Percentiles rank a stretch among this genome's conserved stretches.
Conservation (phyloP, 2,797 vertebrate species). For the Coranthus polyacanthus region DNA sequence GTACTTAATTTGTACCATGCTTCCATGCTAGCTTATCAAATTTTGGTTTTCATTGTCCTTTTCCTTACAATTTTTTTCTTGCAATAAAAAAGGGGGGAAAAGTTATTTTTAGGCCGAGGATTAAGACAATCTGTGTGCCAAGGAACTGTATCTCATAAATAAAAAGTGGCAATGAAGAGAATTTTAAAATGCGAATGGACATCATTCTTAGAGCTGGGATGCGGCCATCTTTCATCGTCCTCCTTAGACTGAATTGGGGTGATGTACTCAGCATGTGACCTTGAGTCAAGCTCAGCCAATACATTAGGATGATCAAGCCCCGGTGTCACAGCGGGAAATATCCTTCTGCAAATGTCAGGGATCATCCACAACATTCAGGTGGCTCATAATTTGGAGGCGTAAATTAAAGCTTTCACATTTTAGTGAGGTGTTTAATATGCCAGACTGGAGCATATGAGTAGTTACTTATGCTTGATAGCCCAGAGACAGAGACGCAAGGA, state of each 20-base stretch:
- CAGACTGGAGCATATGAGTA: conserved; percentile 42
- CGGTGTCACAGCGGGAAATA: conserved; percentile 51
- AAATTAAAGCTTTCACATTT: conserved; percentile 67
- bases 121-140: conserved; percentile 1
- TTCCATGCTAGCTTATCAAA: too few species aligned
- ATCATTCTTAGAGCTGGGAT: conserved; percentile 34
- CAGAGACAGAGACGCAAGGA: conserved; percentile 30
- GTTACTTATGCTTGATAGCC: conserved; percentile 63
- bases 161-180: conserved; percentile 11
- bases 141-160: conserved; percentile 13
- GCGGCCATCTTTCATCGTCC: conserved; percentile 18
- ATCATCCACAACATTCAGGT: conserved; percentile 49
- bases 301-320: conserved; percentile 63
- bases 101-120: background rate
- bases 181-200: conserved; percentile 22
- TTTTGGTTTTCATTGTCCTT: too few species aligned
- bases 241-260: conserved; percentile 27
- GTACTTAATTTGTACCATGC: too few species aligned
- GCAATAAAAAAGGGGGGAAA: background rate
- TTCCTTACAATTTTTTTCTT: too few species aligned
- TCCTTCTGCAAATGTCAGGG: conserved; percentile 59
- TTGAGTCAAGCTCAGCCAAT: conserved; percentile 62
- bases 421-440: conserved; percentile 70
- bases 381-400: conserved; percentile 57
- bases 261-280: conserved; percentile 61